These are phyloP conservation scores for Allygus modestus DNA, from an alignment of 2,888 invertebrate species.

Conservation along the genomic window DNA sequence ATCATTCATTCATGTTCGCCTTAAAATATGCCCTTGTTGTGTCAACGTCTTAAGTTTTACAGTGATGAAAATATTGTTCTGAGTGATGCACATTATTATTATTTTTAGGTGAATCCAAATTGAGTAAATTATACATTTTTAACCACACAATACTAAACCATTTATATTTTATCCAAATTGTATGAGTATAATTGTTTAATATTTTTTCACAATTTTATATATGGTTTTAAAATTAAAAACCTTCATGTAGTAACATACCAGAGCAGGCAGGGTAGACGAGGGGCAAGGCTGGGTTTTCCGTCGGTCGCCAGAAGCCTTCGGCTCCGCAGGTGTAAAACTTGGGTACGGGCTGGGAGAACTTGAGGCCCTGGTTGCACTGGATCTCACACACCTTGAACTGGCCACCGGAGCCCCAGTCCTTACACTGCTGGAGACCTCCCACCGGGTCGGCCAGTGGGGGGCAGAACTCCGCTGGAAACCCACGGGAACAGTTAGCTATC, in stretches of 20 bases:
- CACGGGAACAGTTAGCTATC: background rate
- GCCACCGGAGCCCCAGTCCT: slow-evolving; percentile 97
- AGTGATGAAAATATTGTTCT: too few relatives aligned
- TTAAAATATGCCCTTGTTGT: too few relatives aligned
- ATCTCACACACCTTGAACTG: slow-evolving; percentile 98
- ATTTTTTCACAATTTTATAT: too few relatives aligned
- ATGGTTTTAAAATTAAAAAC: too few relatives aligned
- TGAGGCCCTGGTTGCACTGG: slow-evolving; percentile 88
- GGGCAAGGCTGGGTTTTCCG: slow-evolving; percentile 86
- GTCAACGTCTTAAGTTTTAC: too few relatives aligned
- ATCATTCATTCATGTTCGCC: too few relatives aligned
- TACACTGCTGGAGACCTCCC: slow-evolving; percentile 94
- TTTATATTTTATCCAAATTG: too few relatives aligned
- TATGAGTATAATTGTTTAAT: too few relatives aligned
- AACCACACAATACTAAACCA: too few relatives aligned
- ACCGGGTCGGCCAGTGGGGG: slow-evolving; percentile 92
- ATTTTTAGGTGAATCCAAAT: too few relatives aligned
- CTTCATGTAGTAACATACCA: slow-evolving; percentile 77
- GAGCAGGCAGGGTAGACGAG: slow-evolving; percentile 95
- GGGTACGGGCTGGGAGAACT: slow-evolving; percentile 96
- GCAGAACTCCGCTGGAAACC: slow-evolving; percentile 90
- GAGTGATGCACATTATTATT: too few relatives aligned
- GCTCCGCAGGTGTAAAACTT: slow-evolving; percentile 99
- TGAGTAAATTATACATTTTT: too few relatives aligned
- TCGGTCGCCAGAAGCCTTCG: slow-evolving; percentile 98